These are phyloP conservation scores for Ceuthmochares aereus DNA, from an alignment of 2,113 vertebrate species.

Conservation along the genomic window DNA sequence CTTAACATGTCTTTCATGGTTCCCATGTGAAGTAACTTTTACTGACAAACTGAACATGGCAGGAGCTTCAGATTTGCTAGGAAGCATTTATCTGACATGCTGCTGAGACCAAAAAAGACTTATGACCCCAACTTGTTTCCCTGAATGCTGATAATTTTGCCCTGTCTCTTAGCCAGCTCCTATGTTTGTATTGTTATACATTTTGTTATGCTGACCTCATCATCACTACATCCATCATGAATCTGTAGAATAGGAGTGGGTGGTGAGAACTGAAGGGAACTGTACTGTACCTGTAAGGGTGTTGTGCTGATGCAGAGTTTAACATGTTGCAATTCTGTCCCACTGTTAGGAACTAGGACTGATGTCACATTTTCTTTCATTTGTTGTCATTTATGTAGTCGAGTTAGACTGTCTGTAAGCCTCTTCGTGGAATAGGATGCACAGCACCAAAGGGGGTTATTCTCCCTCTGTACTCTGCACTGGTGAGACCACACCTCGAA, in stretches of 20 bases:
- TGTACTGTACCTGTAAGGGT: neutral
- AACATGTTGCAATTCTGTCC: neutral
- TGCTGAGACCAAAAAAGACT: neutral
- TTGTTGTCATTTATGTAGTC: neutral
- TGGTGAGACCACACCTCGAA: too few species aligned
- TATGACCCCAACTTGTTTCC: neutral
- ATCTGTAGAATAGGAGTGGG: neutral
- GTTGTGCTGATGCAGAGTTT: neutral
- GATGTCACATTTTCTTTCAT: neutral
- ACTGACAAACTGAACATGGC: neutral
- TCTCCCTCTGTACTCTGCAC: too few species aligned
- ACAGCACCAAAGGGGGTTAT: too few species aligned
- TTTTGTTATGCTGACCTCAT: constrained; percentile 9
- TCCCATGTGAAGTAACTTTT: constrained; percentile 31
- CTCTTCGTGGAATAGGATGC: neutral
- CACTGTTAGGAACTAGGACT: neutral
- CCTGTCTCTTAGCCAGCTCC: neutral
- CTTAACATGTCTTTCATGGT: constrained; percentile 15
- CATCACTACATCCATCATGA: neutral
- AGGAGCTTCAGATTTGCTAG: neutral
- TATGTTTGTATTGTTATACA: neutral
- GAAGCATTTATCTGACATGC: neutral
- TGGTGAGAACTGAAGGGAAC: neutral
- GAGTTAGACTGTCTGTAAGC: neutral
- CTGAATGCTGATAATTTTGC: neutral